Base-by-base conservation (phyloP, 2,113 vertebrate genomes). In the Pelusios castaneus region DNA sequence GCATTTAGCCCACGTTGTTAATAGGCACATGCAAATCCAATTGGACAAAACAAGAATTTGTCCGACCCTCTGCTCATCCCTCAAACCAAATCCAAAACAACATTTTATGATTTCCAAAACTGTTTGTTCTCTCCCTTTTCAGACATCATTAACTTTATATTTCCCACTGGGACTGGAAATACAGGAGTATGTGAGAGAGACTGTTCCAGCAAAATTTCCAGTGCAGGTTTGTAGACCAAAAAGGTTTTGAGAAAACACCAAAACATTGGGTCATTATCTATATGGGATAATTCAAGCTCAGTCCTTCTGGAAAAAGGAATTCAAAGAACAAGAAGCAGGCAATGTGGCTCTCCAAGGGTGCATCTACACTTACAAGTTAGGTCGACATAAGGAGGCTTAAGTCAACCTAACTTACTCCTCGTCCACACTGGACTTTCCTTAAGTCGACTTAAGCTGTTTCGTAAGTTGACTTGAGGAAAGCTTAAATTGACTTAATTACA, bases 1-100 rank as follows among this genome's bases (percentile, higher is more conserved):
- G 38, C 45, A 81, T 70, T 21, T 96, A 86, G 76, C 19, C 55
- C 94, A 86, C 91, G 77, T 75, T 96, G 91, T 94, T 94, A 96
- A 73, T 89, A 87, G 27, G 38, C 49, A 49, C 78, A 43, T 51
- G 87, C 94, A 94, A 95, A 95, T 92, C 85, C 83, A 43, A 91
- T 73, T 45, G 84, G 60, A 87, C 27, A 87, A 93, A 96, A 70
- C 25, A 92, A 86, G 85, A 94, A 76, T 6, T 2, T 89, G 10
- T 6, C 84, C 91, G 58, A 91, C 55, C 78, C 51, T 89, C 84
- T 89, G 45, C 21, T 34, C 34, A 31, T 93, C 82, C 70, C 75
- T 94, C 89, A 89, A 90, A 52, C 31, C 82, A 79, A 84, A 5
- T 49, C 4, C 13, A 95, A 89, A 80, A 29, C 45, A 58, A 47